Conservation (phyloP, 2,113 vertebrate species). For the Alouatta palliata region DNA sequence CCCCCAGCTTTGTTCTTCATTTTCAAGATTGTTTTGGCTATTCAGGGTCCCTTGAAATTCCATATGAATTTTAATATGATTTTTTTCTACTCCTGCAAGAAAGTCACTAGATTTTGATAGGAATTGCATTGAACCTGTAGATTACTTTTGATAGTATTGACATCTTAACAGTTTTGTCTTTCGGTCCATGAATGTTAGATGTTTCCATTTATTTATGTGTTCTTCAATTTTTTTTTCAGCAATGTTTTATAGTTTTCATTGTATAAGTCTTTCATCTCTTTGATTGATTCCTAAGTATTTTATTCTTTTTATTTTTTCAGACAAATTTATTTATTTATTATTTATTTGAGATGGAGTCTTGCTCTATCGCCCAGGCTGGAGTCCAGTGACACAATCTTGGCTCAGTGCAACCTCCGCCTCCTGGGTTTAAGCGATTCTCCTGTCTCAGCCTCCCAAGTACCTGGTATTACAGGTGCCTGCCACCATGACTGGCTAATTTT, state of each 20-base stretch:
- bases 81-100: background rate
- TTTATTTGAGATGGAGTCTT: too few relatives aligned
- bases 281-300: background rate
- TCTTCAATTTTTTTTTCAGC: background rate
- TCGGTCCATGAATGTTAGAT: background rate
- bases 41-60: background rate
- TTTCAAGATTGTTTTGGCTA: background rate
- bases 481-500: too few relatives aligned
- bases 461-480: too few relatives aligned
- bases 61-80: background rate
- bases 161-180: background rate
- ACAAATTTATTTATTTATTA: too few relatives aligned
- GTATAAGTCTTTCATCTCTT: background rate
- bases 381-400: too few relatives aligned
- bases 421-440: too few relatives aligned
- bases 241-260: background rate
- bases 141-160: background rate
- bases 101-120: background rate
- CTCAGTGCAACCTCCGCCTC: too few relatives aligned
- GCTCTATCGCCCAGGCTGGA: too few relatives aligned
- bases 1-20: background rate
- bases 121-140: background rate
- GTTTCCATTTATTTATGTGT: background rate
- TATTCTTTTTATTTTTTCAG: background rate
- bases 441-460: too few relatives aligned